Evolutionary conservation across 1,140 invertebrate genomes (phyloP).

Genomic region (Propsilocerus akamusi): DNA sequence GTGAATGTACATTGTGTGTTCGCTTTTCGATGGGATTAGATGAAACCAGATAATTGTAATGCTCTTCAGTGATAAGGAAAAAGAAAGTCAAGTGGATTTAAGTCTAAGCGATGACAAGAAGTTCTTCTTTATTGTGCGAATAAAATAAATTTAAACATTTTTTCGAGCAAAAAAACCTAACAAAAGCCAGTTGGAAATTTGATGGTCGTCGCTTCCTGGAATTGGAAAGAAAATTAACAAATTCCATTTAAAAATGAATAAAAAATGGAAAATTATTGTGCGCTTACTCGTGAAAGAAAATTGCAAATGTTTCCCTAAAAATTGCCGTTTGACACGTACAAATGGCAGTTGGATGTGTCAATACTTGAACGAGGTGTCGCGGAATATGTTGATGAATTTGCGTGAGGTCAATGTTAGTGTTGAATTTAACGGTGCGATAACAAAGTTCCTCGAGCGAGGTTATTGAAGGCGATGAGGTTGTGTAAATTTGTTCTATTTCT

Average conservation of each 20-base stretch:
- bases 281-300: background rate
- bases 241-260: background rate
- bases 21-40: too few relatives aligned
- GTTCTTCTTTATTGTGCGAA: background rate
- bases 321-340: background rate
- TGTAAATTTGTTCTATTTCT: background rate
- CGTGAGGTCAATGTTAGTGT: background rate
- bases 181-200: background rate
- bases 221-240: constrained; percentile 6
- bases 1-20: too few relatives aligned
- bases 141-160: background rate
- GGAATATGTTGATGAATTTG: background rate
- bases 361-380: background rate
- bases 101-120: background rate
- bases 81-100: background rate
- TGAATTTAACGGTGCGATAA: background rate
- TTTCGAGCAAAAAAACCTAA: background rate
- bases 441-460: background rate
- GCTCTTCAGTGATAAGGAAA: too few relatives aligned
- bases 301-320: background rate
- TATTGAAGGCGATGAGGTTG: background rate
- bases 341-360: background rate
- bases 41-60: too few relatives aligned
- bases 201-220: constrained; percentile 7
- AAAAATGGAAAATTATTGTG: background rate